Evolutionary conservation across 2,113 vertebrate genomes (phyloP).

Genomic region (Lota lota): DNA sequence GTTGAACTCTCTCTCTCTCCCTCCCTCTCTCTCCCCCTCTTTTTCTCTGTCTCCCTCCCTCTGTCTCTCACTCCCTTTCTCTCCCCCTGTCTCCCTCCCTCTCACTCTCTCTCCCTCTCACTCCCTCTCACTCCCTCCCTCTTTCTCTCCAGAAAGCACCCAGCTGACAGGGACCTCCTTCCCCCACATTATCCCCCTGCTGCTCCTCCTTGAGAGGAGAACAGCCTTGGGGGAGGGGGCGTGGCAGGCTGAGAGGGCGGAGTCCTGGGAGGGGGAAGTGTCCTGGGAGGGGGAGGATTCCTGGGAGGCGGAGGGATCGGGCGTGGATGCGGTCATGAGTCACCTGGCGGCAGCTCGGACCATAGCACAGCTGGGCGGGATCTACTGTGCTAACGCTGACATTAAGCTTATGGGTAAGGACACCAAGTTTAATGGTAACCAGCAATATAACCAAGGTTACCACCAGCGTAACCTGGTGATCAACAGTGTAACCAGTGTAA

Average conservation of each 20-base stretch:
- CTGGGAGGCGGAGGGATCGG: constrained; percentile 80
- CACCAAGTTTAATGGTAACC: neutral
- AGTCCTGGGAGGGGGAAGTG: constrained; percentile 80
- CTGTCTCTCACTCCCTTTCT: neutral
- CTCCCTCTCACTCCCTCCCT: neutral
- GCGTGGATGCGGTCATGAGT: constrained; percentile 87
- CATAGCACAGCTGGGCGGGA: constrained; percentile 83
- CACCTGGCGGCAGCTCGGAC: constrained; percentile 87
- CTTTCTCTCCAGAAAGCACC: constrained; percentile 74
- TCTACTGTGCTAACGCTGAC: constrained; percentile 85
- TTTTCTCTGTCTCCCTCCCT: neutral
- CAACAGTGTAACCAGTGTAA: too few relatives aligned
- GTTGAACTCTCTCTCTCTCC: neutral
- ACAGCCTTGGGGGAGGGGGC: constrained; percentile 67
- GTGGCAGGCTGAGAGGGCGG: too few relatives aligned
- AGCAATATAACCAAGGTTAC: too few relatives aligned
- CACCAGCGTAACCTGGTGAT: too few relatives aligned
- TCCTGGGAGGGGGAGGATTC: constrained; percentile 77
- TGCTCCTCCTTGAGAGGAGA: constrained; percentile 85
- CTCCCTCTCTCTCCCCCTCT: neutral
- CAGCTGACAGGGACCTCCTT: constrained; percentile 83
- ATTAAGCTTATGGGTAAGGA: constrained; percentile 82
- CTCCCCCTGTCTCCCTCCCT: neutral
- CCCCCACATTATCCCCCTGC: constrained; percentile 87
- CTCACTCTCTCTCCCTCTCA: too few relatives aligned